Base-by-base conservation (phyloP, 2,888 invertebrate genomes). In the Phania funesta region DNA sequence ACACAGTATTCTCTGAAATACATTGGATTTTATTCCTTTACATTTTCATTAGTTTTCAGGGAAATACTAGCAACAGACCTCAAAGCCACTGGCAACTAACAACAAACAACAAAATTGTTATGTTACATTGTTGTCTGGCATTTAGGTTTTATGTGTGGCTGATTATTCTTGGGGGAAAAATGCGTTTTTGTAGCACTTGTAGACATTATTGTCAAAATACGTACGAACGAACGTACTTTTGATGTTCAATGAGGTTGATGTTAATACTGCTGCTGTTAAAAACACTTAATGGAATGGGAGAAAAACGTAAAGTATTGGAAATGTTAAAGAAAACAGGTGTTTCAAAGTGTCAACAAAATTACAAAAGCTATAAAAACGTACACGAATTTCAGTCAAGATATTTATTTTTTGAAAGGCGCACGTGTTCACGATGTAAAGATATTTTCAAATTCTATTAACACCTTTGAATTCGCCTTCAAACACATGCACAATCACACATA, bases 281-380 rank as follows among this genome's bases (percentile, higher is more conserved):
- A 38, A 18, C 16, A 16, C 41, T 0, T 13, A 20, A 35, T 20
- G 24, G 58, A 24, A 62, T 32, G 8, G 41, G 9, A 8, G 1
- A 0, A 70, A 46, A 48, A 73, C 54, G 46, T 74, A 65, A 70
- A 54, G 56, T 75, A 65, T 74, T 80, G 52, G n/a, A n/a, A n/a
- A 8, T 76, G 48, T 67, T 81, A 62, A 71, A 60, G 71, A 52
- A 22, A 78, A 75, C 84, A 84, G 84, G 83, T 84, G 84, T 73
- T 84, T 52, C 38, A 32, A 75, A 84, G 80, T 80, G 75, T 78
- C 68, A 84, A 58, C 78, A 68, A 58, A 83, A 80, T 74, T 84
- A 62, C 62, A 54, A 74, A 70, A 76, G 54, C 60, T 7, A 56
- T 46, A 56, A 62, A 18, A 8, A 76, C 9, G 41, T 32, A 70